These are phyloP conservation scores for Idaea biselata DNA, from an alignment of 2,888 invertebrate genomes.

Conservation along the genomic window DNA sequence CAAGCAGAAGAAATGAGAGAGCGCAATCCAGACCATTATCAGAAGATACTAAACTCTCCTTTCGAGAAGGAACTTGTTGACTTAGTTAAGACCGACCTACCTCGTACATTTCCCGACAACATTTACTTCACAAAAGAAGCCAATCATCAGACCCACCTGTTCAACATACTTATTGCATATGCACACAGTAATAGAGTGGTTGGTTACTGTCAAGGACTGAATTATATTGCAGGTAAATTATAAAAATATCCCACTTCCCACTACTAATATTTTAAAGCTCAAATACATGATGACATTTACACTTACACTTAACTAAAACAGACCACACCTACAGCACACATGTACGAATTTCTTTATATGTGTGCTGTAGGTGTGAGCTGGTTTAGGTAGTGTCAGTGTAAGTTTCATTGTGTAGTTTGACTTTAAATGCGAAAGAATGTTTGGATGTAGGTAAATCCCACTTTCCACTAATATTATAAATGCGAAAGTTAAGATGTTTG, in stretches of 20 bases:
- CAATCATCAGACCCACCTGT: conserved; percentile 87
- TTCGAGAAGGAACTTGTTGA: conserved; percentile 88
- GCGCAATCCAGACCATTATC: conserved; percentile 84
- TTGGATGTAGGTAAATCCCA: too few species aligned
- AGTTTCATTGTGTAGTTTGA: too few species aligned
- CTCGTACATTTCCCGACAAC: conserved; percentile 97
- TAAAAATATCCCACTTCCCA: conserved; percentile 1
- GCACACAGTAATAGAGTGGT: conserved; percentile 93
- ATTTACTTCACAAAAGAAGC: conserved; percentile 91
- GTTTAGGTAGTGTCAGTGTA: too few species aligned
- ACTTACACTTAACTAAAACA: too few species aligned
- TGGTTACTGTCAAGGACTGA: conserved; percentile 97
- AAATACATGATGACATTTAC: too few species aligned
- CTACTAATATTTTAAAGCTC: neutral
- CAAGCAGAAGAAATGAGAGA: conserved; percentile 87
- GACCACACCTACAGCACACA: too few species aligned
- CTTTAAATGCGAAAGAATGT: too few species aligned
- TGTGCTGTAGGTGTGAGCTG: too few species aligned
- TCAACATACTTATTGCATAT: conserved; percentile 92
- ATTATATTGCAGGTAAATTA: conserved; percentile 89
- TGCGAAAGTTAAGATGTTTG: too few species aligned
- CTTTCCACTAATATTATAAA: too few species aligned
- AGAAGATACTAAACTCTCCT: conserved; percentile 84
- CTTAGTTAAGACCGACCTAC: conserved; percentile 92
- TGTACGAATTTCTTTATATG: too few species aligned